Evolutionary conservation across 2,888 invertebrate genomes (phyloP).

Genomic region (Dendrolimus houi): DNA sequence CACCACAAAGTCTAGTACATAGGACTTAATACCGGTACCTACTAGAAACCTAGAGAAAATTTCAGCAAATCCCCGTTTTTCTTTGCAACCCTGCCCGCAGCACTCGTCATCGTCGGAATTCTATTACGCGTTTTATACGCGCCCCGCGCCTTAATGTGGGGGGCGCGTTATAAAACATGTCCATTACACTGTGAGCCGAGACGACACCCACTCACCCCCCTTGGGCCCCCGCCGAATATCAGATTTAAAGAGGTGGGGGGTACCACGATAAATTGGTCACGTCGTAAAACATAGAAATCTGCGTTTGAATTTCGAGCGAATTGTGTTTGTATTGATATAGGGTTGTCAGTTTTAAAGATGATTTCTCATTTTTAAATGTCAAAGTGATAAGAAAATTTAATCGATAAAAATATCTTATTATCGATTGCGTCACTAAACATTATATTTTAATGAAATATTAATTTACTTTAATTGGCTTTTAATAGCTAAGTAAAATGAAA

Average conservation of each 20-base stretch:
- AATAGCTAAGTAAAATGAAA: no score
- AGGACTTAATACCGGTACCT: no score
- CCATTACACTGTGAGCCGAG: slow-evolving; percentile 53
- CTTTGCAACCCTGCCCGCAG: slow-evolving; percentile 32
- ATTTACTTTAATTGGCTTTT: no score
- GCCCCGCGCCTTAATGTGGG: slow-evolving; percentile 57
- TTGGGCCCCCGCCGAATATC: slow-evolving; percentile 14
- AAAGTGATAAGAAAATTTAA: no score
- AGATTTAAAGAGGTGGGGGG: slow-evolving; percentile 22
- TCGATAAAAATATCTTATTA: no score
- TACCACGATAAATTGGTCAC: slow-evolving; percentile 32
- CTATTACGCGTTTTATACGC: slow-evolving; percentile 72
- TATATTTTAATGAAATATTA: no score
- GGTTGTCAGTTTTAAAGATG: slow-evolving; percentile 1
- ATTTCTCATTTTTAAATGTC: no score
- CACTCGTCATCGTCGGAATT: slow-evolving; percentile 62
- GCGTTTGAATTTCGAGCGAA: slow-evolving; percentile 25
- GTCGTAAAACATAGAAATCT: slow-evolving; percentile 57
- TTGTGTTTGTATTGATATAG: slow-evolving; percentile 20
- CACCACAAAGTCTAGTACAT: slow-evolving; percentile 19
- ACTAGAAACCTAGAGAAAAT: no score
- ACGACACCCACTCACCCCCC: slow-evolving; percentile 36
- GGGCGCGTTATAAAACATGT: slow-evolving; percentile 57
- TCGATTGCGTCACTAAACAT: no score
- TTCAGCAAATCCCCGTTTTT: no score